Base-by-base conservation (phyloP, 2,888 invertebrate genomes). In the Conistra vaccinii region DNA sequence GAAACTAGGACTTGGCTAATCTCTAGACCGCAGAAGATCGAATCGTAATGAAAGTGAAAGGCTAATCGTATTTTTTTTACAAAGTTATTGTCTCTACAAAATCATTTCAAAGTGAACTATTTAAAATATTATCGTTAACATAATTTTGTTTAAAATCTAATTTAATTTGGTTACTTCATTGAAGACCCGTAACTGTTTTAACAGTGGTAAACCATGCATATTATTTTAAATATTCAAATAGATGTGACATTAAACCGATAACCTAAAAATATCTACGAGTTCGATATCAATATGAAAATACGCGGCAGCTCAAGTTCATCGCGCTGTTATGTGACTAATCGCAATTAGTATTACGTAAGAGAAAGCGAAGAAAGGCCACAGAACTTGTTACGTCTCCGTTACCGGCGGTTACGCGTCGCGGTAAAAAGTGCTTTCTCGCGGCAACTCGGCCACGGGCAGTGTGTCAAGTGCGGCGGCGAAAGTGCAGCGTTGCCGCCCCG, bases 391-490 rank as follows among this genome's bases (percentile, higher is more conserved):
- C 94, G 95, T 93, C 91, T 92, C 91, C 90, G 93, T 93, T 93
- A 93, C 93, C 91, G 91, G 89, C 91, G 90, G 93, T 94, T 95
- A 95, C 95, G 94, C 93, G 92, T 88, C 92, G 93, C 91, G 93
- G 95, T 95, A 95, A 95, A 95, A 95, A 95, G 95, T 95, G 95
- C 95, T 96, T 96, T 96, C 95, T 94, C 95, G 95, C 91, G 93
- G 94, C 93, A 95, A 95, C 92, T 95, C 95, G 96, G 96, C 96
- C 96, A 96, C 92, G 96, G 96, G 93, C 96, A 96, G 92, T 96
- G 94, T 96, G 96, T 96, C 96, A 96, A 96, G 96, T 95, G 95
- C 96, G 93, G 88, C 94, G 94, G 94, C 92, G 96, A 96, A 96
- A 96, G 96, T 95, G 94, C 95, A 93, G 92, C 93, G 95, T 93